Percentiles rank a stretch among this genome's conserved stretches.
Evolutionary conservation across 1,140 invertebrate genomes (phyloP).

Genomic region (Zaprionus lachaisei): DNA sequence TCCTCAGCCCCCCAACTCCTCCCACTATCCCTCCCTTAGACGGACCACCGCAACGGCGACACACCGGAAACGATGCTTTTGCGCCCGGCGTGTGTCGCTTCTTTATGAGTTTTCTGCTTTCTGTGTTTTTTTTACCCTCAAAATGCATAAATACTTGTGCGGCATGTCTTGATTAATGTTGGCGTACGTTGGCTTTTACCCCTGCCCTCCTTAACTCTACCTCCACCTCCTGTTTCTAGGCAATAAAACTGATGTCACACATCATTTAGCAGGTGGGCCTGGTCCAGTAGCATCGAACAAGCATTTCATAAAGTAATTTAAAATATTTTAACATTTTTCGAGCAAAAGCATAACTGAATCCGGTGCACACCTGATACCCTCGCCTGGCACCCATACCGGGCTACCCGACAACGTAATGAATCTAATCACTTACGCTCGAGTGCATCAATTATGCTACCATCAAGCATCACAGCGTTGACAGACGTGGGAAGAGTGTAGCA

Average conservation of each 20-base stretch:
- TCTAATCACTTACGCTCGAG: slow-evolving; percentile 85
- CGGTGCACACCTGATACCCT: slow-evolving; percentile 61
- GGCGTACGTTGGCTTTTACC: slow-evolving; percentile 78
- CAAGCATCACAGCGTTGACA: slow-evolving; percentile 59
- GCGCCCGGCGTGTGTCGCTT: slow-evolving; percentile 73
- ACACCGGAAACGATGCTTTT: slow-evolving; percentile 79
- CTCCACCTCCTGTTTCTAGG: slow-evolving; percentile 16
- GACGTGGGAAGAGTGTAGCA: slow-evolving; percentile 32
- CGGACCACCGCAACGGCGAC: slow-evolving; percentile 43
- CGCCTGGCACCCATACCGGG: slow-evolving; percentile 50
- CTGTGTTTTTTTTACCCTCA: slow-evolving; percentile 64
- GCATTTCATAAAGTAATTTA: slow-evolving; percentile 28
- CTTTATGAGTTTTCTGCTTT: slow-evolving; percentile 56
- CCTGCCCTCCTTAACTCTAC: slow-evolving; percentile 24
- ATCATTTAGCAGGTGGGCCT: slow-evolving; percentile 61
- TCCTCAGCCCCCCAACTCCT: slow-evolving; percentile 2
- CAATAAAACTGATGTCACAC: slow-evolving; percentile 80
- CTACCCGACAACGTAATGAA: slow-evolving; percentile 82
- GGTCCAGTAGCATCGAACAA: slow-evolving; percentile 19
- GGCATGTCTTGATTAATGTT: slow-evolving; percentile 80
- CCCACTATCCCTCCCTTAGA: background rate
- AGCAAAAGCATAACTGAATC: background rate
- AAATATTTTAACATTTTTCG: slow-evolving; percentile 52
- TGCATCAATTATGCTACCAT: slow-evolving; percentile 84
- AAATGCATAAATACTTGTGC: slow-evolving; percentile 72